phyloP scores from a whole-genome alignment of 2,888 invertebrate species.

The Tanaodytes sp. region DNA sequence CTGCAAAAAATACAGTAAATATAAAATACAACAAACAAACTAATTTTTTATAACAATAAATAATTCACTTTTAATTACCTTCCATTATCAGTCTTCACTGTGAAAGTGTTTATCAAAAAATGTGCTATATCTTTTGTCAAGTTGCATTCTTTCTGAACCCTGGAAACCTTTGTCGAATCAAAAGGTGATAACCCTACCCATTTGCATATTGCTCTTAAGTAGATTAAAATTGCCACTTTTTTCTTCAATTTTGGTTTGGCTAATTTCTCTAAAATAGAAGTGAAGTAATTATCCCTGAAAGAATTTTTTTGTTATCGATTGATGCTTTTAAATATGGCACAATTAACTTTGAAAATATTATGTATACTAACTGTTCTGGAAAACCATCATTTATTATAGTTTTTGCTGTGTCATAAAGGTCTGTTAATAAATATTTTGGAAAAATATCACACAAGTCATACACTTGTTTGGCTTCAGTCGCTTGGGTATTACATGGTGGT shows the following conservation, averaged over 20 bases:
- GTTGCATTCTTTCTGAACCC: background rate
- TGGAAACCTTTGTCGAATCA: background rate
- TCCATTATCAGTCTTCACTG: background rate
- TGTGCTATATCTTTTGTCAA: slow-evolving; percentile 13
- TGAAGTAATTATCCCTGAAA: slow-evolving; percentile 11
- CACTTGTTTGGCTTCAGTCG: slow-evolving; percentile 17
- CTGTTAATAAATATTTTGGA: slow-evolving; percentile 10
- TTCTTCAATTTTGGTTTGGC: slow-evolving; percentile 25
- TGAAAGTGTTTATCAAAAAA: slow-evolving; percentile 7
- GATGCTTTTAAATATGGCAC: no score
- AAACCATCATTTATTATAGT: slow-evolving; percentile 9
- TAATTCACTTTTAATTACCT: slow-evolving; percentile 11
- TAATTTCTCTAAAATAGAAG: background rate
- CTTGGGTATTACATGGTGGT: slow-evolving; percentile 10
- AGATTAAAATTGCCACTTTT: slow-evolving; percentile 25
- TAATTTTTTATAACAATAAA: no score
- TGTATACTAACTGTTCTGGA: slow-evolving; percentile 10
- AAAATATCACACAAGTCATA: slow-evolving; percentile 17
- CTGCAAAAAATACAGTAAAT: no score
- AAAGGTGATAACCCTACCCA: slow-evolving; percentile 5
- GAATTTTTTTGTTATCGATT: no score
- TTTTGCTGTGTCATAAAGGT: slow-evolving; percentile 1
- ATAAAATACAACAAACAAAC: no score
- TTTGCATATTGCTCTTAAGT: slow-evolving; percentile 3
- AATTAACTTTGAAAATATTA: no score